Base-by-base conservation (phyloP, 2,888 invertebrate species). In the Suillia variegata region DNA sequence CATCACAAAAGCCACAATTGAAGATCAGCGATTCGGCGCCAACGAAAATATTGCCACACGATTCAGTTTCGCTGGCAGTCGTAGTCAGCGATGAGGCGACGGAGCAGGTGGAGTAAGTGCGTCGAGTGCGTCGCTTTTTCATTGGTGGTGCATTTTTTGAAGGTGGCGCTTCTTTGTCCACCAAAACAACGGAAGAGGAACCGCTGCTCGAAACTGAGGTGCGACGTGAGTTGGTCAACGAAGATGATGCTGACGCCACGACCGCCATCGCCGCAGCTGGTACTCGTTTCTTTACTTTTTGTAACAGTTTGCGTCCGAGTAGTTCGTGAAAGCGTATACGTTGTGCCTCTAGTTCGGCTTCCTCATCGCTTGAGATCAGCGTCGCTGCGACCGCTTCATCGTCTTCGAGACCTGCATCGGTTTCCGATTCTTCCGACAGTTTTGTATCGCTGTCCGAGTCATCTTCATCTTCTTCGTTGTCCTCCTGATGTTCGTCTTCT, bases 281-380 rank as follows among this genome's bases (percentile, higher is more conserved):
- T 4, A 3, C n/a, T 8, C 38, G 38, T 38, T 13, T n/a, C 6
- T 26, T 26, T 10, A 26, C 6, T 26, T 20, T 18, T 20, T 54
- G 63, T 38, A 54, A 52, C 63, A 2, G 67, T 65, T 52, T 56
- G 61, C 73, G 61, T 62, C 65, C 33, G 17, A 65, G 63, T 56
- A 73, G 51, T 52, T 76, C 72, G 20, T 72, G 76, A 59, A 79
- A 69, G 13, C 71, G 70, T 62, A 78, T 78, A 54, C 78, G 75
- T 58, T 78, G 78, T 2, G 78, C 76, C 45, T 78, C 78, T 51
- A 78, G 54, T 53, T 76, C 77, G 2, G 79, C 78, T 64, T 78
- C 78, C 53, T 78, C 78, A 60, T 79, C 78, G 52, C 78, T 78
- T 59, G 78, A 78, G 42, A 75, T 74, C 57, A 74, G 70, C 33